These are phyloP conservation scores for Stomorhina lunata DNA, from an alignment of 2,888 invertebrate genomes.

Conservation along the genomic window DNA sequence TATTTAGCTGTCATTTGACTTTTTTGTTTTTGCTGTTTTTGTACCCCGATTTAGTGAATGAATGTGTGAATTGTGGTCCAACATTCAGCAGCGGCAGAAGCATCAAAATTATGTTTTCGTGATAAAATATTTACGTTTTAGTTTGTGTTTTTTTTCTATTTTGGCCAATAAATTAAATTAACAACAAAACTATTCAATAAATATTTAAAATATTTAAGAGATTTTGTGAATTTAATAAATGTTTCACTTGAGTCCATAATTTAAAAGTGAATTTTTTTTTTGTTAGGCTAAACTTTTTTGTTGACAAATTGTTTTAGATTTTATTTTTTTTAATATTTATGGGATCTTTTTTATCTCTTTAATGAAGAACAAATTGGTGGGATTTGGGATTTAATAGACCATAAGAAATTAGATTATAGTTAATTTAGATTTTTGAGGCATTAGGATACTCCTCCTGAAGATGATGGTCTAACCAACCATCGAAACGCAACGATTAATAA, in stretches of 20 bases:
- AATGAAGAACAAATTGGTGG: too few relatives aligned
- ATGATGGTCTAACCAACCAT: too few relatives aligned
- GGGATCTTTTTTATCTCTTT: too few relatives aligned
- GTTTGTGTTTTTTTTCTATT: too few relatives aligned
- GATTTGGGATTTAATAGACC: too few relatives aligned
- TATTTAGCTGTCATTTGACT: conserved; percentile 25
- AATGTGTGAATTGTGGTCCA: not conserved
- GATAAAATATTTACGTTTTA: not conserved
- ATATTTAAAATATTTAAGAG: conserved; percentile 1
- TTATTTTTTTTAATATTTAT: not conserved
- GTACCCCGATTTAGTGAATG: not conserved
- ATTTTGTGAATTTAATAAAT: conserved; percentile 10
- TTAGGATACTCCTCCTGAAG: too few relatives aligned
- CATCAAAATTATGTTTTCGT: too few relatives aligned
- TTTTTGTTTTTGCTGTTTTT: not conserved
- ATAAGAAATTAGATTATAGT: too few relatives aligned
- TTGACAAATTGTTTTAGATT: not conserved
- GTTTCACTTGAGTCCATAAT: conserved; percentile 6
- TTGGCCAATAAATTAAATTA: not conserved
- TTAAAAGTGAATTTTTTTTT: not conserved
- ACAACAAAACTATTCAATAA: not conserved
- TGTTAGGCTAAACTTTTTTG: not conserved
- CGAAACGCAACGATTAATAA: too few relatives aligned
- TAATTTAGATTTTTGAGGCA: too few relatives aligned
- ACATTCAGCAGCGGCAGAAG: too few relatives aligned